Conservation (phyloP, 2,113 vertebrate species). For the Amblyopsis rosae region DNA sequence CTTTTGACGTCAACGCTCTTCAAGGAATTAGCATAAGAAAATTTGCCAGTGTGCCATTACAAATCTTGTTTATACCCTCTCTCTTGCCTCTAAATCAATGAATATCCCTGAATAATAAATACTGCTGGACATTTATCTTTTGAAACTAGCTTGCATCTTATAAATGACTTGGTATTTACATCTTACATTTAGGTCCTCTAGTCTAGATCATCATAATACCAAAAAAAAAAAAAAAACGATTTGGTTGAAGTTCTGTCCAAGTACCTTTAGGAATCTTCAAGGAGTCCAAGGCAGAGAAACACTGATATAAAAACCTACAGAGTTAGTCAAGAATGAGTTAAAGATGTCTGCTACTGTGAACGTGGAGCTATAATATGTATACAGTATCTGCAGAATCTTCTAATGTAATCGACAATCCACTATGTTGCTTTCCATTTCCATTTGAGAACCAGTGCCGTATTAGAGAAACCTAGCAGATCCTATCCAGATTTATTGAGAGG, state of each 20-base stretch:
- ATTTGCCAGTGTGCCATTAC: neutral
- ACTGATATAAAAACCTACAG: neutral
- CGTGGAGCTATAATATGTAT: neutral
- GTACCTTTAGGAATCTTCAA: no score
- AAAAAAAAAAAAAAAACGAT: no score
- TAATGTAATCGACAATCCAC: neutral
- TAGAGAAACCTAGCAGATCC: no score
- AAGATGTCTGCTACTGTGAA: neutral
- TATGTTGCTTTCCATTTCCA: neutral
- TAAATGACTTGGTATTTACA: neutral
- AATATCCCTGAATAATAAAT: neutral
- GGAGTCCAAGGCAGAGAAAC: no score
- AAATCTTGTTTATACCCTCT: neutral
- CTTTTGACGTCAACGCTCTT: neutral
- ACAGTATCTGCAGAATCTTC: neutral
- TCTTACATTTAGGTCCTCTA: no score
- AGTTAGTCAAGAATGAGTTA: neutral
- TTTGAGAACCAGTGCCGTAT: no score
- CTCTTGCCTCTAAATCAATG: neutral
- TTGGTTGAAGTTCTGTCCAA: no score
- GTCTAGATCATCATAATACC: no score
- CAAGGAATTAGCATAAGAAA: no score
- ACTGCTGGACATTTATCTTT: neutral
- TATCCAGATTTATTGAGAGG: no score
- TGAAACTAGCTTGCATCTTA: neutral